Evolutionary conservation across 2,888 invertebrate species (phyloP), one percentile per base, ranked within the genome.

Genomic region (Norana najaformis): DNA sequence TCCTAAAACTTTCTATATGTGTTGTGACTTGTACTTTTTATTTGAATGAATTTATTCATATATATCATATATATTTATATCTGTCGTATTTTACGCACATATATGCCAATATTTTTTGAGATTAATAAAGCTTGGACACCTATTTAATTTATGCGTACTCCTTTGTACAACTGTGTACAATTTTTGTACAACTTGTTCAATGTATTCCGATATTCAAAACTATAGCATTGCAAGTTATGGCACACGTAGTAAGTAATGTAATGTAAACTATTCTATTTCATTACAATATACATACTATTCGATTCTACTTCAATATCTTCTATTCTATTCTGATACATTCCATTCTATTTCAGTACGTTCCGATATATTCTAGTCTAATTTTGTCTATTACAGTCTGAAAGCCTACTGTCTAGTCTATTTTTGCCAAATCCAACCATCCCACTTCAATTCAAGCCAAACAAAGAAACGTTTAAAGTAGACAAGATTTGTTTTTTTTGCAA

Each of bases 41-140:
- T 69, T 69, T 69, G 69, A 69, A 69, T 69, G 69, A 69, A 69
- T 69, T 47, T 69, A 69, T 69, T n/a, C 69, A 69, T n/a, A 69
- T 69, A 69, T 69, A 69, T 69, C n/a, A 69, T 69, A 69, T 69
- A 69, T 69, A 69, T 69, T 69, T 69, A 69, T 69, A 69, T 69
- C n/a, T n/a, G 69, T 69, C 30, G n/a, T 69, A 69, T 69, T 69
- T 69, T 69, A 69, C 69, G 69, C 69, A 69, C 69, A 69, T n/a
- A 69, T 69, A 69, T 69, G 69, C 69, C 69, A 69, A 30, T 69
- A 69, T 69, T 69, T 69, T 69, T 69, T 69, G 69, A 69, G 69
- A 69, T 69, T 69, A 69, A 69, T 69, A 69, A 69, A 69, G 69
- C 69, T 30, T 69, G 69, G 69, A 69, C 69, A 69, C 30, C n/a